These are phyloP conservation scores for Penaeus chinensis DNA, from an alignment of 1,140 invertebrate genomes.

Conservation along the genomic window DNA sequence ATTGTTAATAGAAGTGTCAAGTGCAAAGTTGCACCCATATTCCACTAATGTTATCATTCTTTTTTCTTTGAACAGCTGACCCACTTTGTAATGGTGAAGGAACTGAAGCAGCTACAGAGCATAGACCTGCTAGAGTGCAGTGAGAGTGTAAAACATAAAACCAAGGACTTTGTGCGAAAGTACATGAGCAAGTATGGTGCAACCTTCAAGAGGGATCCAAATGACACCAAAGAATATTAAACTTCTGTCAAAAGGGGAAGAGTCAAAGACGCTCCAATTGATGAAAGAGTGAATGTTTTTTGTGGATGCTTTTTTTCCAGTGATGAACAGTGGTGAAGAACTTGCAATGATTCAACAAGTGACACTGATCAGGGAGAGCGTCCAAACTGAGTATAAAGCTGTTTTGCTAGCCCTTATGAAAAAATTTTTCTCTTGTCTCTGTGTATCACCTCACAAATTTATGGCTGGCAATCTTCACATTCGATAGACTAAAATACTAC, in stretches of 20 bases:
- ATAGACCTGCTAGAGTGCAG: conserved; percentile 89
- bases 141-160: conserved; percentile 92
- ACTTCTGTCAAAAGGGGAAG: neutral
- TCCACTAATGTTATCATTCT: conserved; percentile 39
- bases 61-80: conserved; percentile 80
- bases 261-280: too few species aligned
- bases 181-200: conserved; percentile 93
- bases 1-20: conserved; percentile 12
- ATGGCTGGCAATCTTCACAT: too few species aligned
- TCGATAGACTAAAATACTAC: too few species aligned
- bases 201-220: conserved; percentile 68
- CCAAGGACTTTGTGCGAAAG: conserved; percentile 93
- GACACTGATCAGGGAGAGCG: too few species aligned
- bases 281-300: too few species aligned
- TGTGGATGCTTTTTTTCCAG: too few species aligned
- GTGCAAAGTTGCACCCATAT: neutral
- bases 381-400: too few species aligned
- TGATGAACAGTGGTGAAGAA: too few species aligned
- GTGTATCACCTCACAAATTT: too few species aligned
- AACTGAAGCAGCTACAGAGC: conserved; percentile 89
- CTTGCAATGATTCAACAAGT: too few species aligned
- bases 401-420: too few species aligned
- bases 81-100: conserved; percentile 96
- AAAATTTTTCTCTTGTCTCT: too few species aligned
- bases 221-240: conserved; percentile 63